phyloP scores from a whole-genome alignment of 2,888 invertebrate genomes.

The Drosophila melanocephala region DNA sequence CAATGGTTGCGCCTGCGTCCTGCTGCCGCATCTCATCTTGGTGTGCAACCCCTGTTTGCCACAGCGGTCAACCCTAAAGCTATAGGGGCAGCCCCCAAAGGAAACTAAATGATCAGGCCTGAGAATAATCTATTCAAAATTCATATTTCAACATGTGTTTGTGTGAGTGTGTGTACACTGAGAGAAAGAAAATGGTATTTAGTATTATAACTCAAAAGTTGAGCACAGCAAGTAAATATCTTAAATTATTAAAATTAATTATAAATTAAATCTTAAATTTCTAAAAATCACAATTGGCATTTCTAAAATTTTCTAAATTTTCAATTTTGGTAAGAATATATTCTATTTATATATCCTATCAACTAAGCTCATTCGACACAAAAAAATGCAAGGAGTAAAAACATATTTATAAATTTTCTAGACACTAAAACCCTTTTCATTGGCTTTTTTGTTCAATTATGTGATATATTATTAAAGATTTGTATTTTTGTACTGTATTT shows the following conservation, averaged over 20 bases:
- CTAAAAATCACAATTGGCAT: neutral
- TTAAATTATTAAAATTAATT: too few relatives aligned
- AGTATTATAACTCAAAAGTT: neutral
- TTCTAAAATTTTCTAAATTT: too few relatives aligned
- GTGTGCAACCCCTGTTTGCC: constrained; percentile 9
- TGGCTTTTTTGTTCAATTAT: neutral
- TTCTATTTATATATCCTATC: neutral
- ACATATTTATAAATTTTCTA: neutral
- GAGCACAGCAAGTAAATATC: neutral
- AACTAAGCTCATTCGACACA: neutral
- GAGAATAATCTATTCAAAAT: constrained; percentile 21
- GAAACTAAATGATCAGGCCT: constrained; percentile 32
- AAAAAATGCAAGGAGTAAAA: neutral
- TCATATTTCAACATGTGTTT: constrained; percentile 10
- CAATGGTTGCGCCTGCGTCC: constrained; percentile 14
- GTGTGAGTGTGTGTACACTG: neutral
- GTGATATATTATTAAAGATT: too few relatives aligned
- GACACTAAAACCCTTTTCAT: too few relatives aligned
- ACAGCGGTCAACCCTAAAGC: constrained; percentile 56
- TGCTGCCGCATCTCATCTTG: neutral
- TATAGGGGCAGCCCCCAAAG: constrained; percentile 40
- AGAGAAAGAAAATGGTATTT: neutral
- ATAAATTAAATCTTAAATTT: neutral
- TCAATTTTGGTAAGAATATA: too few relatives aligned
- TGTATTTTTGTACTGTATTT: neutral